phyloP scores from a whole-genome alignment of 1,140 invertebrate genomes.

The Orussus abietinus region DNA sequence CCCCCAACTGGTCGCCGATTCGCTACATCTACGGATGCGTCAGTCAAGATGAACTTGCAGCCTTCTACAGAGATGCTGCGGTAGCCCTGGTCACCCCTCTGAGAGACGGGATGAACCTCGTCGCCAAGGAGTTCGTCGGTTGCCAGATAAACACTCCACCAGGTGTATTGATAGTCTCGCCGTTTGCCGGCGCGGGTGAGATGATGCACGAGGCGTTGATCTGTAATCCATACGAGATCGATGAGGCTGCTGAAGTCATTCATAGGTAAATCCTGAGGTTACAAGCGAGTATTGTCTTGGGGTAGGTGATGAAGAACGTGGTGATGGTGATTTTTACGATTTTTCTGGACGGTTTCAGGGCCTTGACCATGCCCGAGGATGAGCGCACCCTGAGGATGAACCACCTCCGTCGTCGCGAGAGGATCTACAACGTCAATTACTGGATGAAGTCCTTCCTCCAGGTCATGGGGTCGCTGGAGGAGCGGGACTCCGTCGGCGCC shows the following conservation, averaged over 20 bases:
- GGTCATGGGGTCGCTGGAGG: constrained; percentile 78
- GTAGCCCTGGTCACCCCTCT: constrained; percentile 84
- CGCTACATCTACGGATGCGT: constrained; percentile 88
- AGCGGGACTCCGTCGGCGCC: constrained; percentile 73
- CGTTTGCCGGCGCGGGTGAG: constrained; percentile 85
- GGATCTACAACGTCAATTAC: constrained; percentile 78
- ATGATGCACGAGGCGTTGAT: constrained; percentile 88
- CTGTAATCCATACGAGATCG: constrained; percentile 87
- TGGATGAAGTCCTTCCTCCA: constrained; percentile 87
- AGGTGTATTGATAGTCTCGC: constrained; percentile 84
- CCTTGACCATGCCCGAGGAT: constrained; percentile 85
- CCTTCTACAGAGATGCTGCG: constrained; percentile 79
- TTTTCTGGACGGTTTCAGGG: no score
- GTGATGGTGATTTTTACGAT: constrained; percentile 3
- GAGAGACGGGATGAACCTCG: constrained; percentile 89
- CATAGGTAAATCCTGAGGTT: constrained; percentile 57
- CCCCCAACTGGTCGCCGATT: constrained; percentile 87
- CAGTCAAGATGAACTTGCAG: constrained; percentile 78
- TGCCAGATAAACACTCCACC: constrained; percentile 85
- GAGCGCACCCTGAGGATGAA: constrained; percentile 84
- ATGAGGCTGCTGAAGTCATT: constrained; percentile 81
- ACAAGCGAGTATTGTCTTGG: neutral
- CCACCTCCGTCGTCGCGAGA: constrained; percentile 74
- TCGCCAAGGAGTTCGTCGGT: constrained; percentile 90
- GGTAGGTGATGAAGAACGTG: neutral